These are phyloP conservation scores for Haliclona indistincta DNA, from an alignment of 37 sponge, comb jelly and placozoan genomes.

Conservation along the genomic window DNA sequence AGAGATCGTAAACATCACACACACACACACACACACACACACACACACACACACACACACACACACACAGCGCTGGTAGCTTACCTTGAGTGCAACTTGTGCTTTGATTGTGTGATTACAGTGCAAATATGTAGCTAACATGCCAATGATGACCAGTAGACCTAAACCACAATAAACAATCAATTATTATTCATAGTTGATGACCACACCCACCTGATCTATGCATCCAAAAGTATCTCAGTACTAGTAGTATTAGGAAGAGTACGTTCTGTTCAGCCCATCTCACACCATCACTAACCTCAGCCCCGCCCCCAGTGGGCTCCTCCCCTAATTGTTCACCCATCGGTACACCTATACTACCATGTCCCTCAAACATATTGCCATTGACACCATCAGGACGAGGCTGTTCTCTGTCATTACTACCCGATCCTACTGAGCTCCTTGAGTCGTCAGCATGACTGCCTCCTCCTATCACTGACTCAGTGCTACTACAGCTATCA, in stretches of 20 bases:
- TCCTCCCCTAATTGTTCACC: too few species aligned
- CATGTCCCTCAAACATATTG: background rate
- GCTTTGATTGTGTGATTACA: conserved; percentile 55
- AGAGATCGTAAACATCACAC: background rate
- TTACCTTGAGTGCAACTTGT: conserved; percentile 69
- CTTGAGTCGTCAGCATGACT: background rate
- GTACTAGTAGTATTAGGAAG: conserved; percentile 56
- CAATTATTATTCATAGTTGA: background rate
- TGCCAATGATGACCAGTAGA: conserved; percentile 70
- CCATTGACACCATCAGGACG: background rate
- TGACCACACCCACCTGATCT: conserved; percentile 57
- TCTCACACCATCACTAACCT: conserved; percentile 43
- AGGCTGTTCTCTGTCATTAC: background rate
- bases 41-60: background rate
- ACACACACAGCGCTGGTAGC: background rate
- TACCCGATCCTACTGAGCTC: background rate
- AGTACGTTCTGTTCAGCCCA: conserved; percentile 78
- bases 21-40: background rate
- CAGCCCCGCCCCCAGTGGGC: conserved; percentile 17
- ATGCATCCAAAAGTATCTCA: conserved; percentile 75
- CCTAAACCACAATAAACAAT: conserved; percentile 33
- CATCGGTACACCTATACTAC: background rate
- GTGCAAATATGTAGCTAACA: conserved; percentile 67
- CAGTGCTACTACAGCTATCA: too few species aligned
- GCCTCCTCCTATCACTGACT: background rate